Conservation (phyloP, 2,797 vertebrate species). For the Pangasius djambal region DNA sequence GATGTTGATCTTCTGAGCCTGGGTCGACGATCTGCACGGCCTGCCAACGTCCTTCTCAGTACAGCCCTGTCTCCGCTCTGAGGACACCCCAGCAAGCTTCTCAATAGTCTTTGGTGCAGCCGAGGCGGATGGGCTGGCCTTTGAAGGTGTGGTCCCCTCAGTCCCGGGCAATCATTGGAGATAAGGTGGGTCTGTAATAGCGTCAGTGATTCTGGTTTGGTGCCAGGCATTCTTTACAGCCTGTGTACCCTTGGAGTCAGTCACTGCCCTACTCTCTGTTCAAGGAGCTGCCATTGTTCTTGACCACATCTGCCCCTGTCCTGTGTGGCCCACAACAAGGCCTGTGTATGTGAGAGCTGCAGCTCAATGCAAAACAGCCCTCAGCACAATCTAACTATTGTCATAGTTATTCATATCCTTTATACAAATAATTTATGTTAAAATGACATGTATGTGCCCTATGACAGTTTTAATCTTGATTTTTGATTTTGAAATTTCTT, state of each 20-base stretch:
- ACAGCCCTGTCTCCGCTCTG: constrained; percentile 76
- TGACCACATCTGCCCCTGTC: constrained; percentile 83
- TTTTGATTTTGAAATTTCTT: neutral
- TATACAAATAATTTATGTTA: constrained; percentile 62
- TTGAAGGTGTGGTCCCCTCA: constrained; percentile 91
- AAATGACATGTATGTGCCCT: constrained; percentile 52
- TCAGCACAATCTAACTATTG: constrained; percentile 79
- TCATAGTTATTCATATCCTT: constrained; percentile 63
- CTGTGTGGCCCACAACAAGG: constrained; percentile 87
- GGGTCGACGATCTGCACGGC: constrained; percentile 55
- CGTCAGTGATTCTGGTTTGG: constrained; percentile 83
- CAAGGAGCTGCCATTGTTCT: constrained; percentile 88
- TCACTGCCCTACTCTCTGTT: constrained; percentile 87
- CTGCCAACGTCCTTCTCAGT: constrained; percentile 77
- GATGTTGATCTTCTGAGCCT: constrained; percentile 57
- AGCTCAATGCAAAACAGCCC: constrained; percentile 79
- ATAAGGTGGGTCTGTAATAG: constrained; percentile 81
- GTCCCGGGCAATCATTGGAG: constrained; percentile 87
- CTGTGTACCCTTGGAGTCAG: constrained; percentile 91
- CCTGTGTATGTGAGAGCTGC: constrained; percentile 85
- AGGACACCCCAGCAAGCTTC: constrained; percentile 74
- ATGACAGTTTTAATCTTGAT: constrained; percentile 5
- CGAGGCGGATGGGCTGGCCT: constrained; percentile 84
- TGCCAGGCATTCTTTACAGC: constrained; percentile 89
- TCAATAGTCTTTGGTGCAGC: constrained; percentile 83